A percentile compares a stretch with the other conserved stretches of the same genome.
phyloP scores from a whole-genome alignment of 2,797 vertebrate genomes.

The Lacerta agilis region DNA sequence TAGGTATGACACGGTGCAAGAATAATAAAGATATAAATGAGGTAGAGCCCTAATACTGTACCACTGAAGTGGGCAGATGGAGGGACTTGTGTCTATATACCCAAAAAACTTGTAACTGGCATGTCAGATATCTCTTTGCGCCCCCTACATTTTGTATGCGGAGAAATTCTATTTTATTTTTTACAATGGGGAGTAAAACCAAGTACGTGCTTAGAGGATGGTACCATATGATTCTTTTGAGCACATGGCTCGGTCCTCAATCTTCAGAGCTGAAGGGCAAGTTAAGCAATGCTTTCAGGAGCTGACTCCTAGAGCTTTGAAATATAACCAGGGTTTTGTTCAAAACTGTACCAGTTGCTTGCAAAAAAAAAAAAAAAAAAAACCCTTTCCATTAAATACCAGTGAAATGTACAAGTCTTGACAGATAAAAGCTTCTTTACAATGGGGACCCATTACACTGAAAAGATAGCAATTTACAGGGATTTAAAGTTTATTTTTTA shows the following conservation, averaged over 20 bases:
- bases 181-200: too few species aligned
- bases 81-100: too few species aligned
- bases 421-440: not conserved
- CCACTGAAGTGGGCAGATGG: not conserved
- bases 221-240: not conserved
- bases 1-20: conserved; percentile 36
- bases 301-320: conserved; percentile 17
- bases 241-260: not conserved
- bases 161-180: not conserved
- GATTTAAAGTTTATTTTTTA: conserved; percentile 40
- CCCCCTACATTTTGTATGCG: not conserved
- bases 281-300: not conserved
- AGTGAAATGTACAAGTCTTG: conserved; percentile 39
- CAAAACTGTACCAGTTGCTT: conserved; percentile 1
- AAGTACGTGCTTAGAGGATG: not conserved
- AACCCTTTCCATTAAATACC: conserved; percentile 39
- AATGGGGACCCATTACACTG: conserved; percentile 10
- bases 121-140: not conserved
- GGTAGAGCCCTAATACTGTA: not conserved
- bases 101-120: not conserved
- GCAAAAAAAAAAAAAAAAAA: conserved; percentile 16
- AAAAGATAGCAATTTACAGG: conserved; percentile 39
- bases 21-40: conserved; percentile 35
- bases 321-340: conserved; percentile 18
- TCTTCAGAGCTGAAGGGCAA: conserved; percentile 12